phyloP scores from a whole-genome alignment of 2,113 vertebrate genomes.

The Sylvia atricapilla region DNA sequence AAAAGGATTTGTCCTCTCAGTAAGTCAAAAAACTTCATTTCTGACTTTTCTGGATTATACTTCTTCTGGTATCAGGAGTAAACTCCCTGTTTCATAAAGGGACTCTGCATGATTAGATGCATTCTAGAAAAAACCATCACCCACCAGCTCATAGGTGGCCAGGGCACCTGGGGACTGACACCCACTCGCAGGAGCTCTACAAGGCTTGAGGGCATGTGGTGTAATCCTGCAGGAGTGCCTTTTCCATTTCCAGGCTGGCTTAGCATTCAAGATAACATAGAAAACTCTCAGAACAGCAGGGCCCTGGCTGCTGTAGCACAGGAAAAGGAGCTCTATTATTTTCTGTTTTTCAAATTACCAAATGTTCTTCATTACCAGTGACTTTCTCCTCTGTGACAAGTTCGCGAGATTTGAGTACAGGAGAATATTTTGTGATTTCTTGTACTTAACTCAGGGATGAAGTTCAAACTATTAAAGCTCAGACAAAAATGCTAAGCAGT shows the following conservation, averaged over 20 bases:
- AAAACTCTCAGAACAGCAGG: neutral
- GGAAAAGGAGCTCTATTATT: neutral
- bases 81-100: neutral
- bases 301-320: neutral
- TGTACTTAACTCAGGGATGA: neutral
- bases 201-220: rapidly evolving
- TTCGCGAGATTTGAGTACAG: neutral
- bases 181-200: neutral
- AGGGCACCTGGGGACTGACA: neutral
- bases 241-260: neutral
- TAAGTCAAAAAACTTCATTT: neutral
- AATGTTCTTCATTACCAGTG: neutral
- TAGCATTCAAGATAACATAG: neutral
- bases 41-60: neutral
- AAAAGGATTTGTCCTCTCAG: neutral
- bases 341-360: neutral
- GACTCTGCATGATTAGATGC: neutral
- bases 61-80: neutral
- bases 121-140: neutral
- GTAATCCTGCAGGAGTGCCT: neutral
- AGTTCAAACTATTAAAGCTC: neutral
- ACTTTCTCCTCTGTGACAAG: neutral
- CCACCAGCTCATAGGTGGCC: neutral
- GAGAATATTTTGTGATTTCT: neutral
- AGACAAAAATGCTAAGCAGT: neutral